Conservation (phyloP, 1,140 invertebrate genomes). For the Drosophila jambulina region DNA sequence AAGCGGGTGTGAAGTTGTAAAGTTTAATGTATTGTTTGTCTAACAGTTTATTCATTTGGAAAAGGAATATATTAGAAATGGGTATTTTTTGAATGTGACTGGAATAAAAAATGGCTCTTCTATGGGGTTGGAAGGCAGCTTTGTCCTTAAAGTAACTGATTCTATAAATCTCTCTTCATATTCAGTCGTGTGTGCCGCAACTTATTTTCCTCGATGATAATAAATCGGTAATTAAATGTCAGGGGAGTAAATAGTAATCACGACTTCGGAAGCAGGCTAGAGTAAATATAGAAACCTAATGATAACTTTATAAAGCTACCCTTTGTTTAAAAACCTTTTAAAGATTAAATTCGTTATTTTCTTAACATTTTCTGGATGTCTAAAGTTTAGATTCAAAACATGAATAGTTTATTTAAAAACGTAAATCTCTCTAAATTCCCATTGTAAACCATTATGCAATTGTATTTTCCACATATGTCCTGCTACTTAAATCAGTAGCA, state of each 20-base stretch:
- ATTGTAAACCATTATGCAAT: neutral
- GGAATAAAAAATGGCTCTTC: slow-evolving; percentile 51
- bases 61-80: slow-evolving; percentile 53
- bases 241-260: slow-evolving; percentile 1
- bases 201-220: slow-evolving; percentile 14
- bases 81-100: slow-evolving; percentile 51
- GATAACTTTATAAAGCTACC: neutral
- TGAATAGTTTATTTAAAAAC: neutral
- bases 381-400: too few species aligned
- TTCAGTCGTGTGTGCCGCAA: slow-evolving; percentile 32
- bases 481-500: neutral
- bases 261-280: neutral
- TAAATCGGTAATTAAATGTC: slow-evolving; percentile 17
- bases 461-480: slow-evolving; percentile 3
- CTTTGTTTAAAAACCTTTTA: neutral
- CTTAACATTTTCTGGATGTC: neutral
- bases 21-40: slow-evolving; percentile 83
- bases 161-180: slow-evolving; percentile 22
- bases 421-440: neutral
- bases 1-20: slow-evolving; percentile 83
- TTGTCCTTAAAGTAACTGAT: slow-evolving; percentile 6
- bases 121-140: slow-evolving; percentile 50
- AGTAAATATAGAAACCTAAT: neutral
- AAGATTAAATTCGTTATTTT: neutral
- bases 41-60: slow-evolving; percentile 84